A percentile compares a stretch with the other conserved stretches of the same genome.
Conservation (phyloP, 2,888 invertebrate genomes). For the Brachyopa scutellaris region DNA sequence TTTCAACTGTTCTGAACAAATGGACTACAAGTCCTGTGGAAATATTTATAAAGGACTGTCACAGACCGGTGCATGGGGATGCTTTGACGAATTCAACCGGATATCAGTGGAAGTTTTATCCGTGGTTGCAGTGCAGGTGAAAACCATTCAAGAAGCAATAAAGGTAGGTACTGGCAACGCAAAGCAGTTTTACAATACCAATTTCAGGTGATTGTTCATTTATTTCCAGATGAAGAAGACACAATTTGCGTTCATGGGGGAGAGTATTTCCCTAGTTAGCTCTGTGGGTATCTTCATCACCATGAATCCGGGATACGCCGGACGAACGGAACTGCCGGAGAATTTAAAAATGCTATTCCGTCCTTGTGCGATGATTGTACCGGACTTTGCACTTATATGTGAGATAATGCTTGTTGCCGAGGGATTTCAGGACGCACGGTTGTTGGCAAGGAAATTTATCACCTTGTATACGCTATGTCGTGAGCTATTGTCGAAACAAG, state of each 20-base stretch:
- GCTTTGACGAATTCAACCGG: constrained; percentile 98
- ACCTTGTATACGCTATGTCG: constrained; percentile 95
- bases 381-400: constrained; percentile 97
- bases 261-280: constrained; percentile 88
- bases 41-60: constrained; percentile 97
- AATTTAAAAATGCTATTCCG: constrained; percentile 85
- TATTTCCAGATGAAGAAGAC: constrained; percentile 85
- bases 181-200: constrained; percentile 76
- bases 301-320: constrained; percentile 98
- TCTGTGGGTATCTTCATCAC: constrained; percentile 97
- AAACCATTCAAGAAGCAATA: constrained; percentile 93
- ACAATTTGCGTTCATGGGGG: constrained; percentile 93
- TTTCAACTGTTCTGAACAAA: constrained; percentile 98
- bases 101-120: constrained; percentile 98
- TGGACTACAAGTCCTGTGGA: constrained; percentile 98
- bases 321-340: constrained; percentile 93
- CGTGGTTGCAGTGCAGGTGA: constrained; percentile 97
- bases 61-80: constrained; percentile 98
- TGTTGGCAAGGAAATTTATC: constrained; percentile 96
- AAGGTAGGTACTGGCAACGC: constrained; percentile 82
- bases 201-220: constrained; percentile 61
- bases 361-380: constrained; percentile 99
- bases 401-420: constrained; percentile 99
- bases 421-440: constrained; percentile 95
- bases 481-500: constrained; percentile 95